Conservation (phyloP, 2,888 invertebrate species). For the Clusia tigrina region DNA sequence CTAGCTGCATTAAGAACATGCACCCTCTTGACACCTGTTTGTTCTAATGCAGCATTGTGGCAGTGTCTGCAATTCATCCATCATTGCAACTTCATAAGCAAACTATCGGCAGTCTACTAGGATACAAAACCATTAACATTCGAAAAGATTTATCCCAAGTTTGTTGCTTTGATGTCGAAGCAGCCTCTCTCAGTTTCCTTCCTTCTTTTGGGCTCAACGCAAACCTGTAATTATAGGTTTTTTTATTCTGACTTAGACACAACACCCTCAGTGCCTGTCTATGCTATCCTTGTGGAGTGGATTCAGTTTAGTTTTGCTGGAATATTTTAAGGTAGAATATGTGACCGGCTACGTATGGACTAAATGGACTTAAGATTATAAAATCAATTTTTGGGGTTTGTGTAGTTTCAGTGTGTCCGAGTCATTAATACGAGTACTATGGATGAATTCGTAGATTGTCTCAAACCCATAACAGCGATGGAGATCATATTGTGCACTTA, state of each 20-base stretch:
- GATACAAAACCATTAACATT: neutral
- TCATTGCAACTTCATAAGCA: constrained; percentile 37
- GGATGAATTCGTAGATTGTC: too few species aligned
- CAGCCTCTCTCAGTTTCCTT: constrained; percentile 9
- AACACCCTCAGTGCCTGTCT: neutral
- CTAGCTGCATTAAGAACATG: constrained; percentile 11
- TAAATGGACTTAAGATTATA: too few species aligned
- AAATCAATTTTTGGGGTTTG: too few species aligned
- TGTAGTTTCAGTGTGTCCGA: too few species aligned
- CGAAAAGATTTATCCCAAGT: constrained; percentile 10
- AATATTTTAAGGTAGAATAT: too few species aligned
- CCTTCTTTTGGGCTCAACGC: constrained; percentile 23
- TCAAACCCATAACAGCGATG: too few species aligned
- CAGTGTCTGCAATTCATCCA: constrained; percentile 55
- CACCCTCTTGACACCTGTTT: constrained; percentile 55
- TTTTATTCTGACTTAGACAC: constrained; percentile 46
- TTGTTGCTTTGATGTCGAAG: constrained; percentile 4
- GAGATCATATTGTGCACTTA: too few species aligned
- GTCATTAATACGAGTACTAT: too few species aligned
- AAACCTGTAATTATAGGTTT: constrained; percentile 58
- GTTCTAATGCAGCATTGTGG: constrained; percentile 21
- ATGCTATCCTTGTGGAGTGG: neutral
- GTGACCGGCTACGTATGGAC: too few species aligned
- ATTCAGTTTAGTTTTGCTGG: constrained; percentile 34
- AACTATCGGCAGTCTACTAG: constrained; percentile 11